Conservation (phyloP, 2,888 invertebrate genomes). For the Lochmaea crataegi region DNA sequence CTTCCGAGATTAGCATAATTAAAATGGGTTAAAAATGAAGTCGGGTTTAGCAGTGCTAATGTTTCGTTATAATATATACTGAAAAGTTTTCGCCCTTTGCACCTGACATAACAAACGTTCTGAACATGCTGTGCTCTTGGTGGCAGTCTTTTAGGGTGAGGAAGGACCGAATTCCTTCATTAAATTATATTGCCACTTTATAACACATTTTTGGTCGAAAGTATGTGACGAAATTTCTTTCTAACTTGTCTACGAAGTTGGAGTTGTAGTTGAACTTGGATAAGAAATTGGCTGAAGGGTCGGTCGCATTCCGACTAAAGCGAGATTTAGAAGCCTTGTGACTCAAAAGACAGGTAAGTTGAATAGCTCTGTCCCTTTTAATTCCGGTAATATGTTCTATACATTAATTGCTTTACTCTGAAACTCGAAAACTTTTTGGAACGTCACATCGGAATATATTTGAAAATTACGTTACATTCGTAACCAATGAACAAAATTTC, state of each 20-base stretch:
- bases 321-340: constrained; percentile 5
- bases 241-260: constrained; percentile 11
- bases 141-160: constrained; percentile 43
- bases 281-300: constrained; percentile 15
- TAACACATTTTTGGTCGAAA: constrained; percentile 51
- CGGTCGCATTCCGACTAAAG: constrained; percentile 3
- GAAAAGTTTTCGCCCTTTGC: constrained; percentile 51
- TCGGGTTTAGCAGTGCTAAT: constrained; percentile 39
- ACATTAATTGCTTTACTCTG: background rate
- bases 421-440: background rate
- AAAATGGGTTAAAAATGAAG: constrained; percentile 44
- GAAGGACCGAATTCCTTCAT: constrained; percentile 22
- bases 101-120: constrained; percentile 50
- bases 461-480: too few relatives aligned
- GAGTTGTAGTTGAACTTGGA: constrained; percentile 10
- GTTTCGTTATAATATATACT: constrained; percentile 51
- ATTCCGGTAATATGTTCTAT: background rate
- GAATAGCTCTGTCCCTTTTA: background rate
- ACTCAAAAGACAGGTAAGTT: background rate
- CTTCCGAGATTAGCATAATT: constrained; percentile 40
- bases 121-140: constrained; percentile 41
- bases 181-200: constrained; percentile 53
- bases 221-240: constrained; percentile 45
- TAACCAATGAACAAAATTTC: too few relatives aligned
- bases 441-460: too few relatives aligned